Conservation (phyloP, 2,113 vertebrate genomes). For the Felis catus region F.catus_Fca126_mat1.0 CM031411.1:51066001-51066500, state of each 20-base stretch:
- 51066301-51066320: background rate
- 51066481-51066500: constrained; percentile 19
- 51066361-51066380: background rate
- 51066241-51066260: background rate
- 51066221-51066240: background rate
- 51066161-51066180: background rate
- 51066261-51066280: background rate
- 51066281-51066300: background rate
- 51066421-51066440: background rate
- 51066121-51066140: background rate
- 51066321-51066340: background rate
- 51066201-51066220: background rate
- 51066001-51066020: too few species aligned
- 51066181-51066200: constrained; percentile 2
- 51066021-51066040: too few species aligned
- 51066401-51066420: background rate
- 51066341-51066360: background rate
- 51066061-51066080: background rate
- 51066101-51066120: background rate
- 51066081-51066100: background rate
- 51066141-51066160: background rate
- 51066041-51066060: too few species aligned
- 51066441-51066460: background rate
- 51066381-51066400: background rate
- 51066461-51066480: background rate